Evolutionary conservation across 2,113 vertebrate genomes (phyloP), one percentile per base, ranked within the genome.

Genomic region (Cinclus cinclus): DNA sequence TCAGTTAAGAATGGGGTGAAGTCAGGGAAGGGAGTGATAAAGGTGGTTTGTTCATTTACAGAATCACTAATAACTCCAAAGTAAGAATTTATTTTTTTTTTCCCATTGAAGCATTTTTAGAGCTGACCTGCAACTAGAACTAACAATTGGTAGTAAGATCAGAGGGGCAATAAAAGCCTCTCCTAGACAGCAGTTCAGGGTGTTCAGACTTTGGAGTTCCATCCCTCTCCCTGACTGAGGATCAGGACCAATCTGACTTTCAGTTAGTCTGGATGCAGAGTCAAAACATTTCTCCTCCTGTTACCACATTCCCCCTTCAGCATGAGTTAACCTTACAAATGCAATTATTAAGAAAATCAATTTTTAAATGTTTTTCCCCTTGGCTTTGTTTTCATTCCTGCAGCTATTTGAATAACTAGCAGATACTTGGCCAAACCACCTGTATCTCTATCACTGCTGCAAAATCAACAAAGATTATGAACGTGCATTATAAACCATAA

Each of bases 371-470:
- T 96, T 96, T 93, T 92, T n/a, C 91, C 94, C 63, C 9, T 70
- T 83, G 92, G 96, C 86, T 90, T 90, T 92, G 62, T 95, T 95
- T 92, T 89, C 58, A 79, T 78, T 91, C 91, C 83, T 53, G 46
- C 65, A 94, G 89, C 91, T 89, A 10, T 91, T 62, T 79, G 49
- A 92, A 58, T 87, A 94, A 82, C 37, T 46, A 73, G 74, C 41
- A 85, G 59, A 60, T 62, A 33, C 9, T 28, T 50, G 37, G 89
- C 83, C 81, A 91, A 94, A 85, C 83, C 91, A 92, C 89, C 81
- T 89, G 56, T 94, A 83, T 94, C 83, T 93, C 73, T 89, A 44
- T 59, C 60, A 91, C 82, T n/a, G 1, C 92, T 89, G 62, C 58
- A 73, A 59, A 92, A 75, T 88, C 87, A 94, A 59, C 94, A 92